Percentiles rank a stretch among this genome's conserved stretches.
Evolutionary conservation across 2,888 invertebrate genomes (phyloP).

Genomic region (Noctua pronuba): DNA sequence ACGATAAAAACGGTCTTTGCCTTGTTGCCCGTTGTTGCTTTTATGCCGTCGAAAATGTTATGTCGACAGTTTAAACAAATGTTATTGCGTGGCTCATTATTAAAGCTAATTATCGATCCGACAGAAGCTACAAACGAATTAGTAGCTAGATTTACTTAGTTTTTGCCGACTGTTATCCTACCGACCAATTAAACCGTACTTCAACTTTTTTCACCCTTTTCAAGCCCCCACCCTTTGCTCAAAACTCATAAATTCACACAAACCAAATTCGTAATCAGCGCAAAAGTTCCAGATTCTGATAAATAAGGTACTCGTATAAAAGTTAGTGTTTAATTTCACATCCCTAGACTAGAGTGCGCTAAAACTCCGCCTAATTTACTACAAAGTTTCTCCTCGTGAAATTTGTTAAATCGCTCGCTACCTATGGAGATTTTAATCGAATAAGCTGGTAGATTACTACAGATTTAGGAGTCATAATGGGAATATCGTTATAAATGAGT

Average conservation of each 20-base stretch:
- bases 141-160: not conserved
- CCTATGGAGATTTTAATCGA: constrained; percentile 55
- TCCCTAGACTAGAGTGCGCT: constrained; percentile 46
- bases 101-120: not conserved
- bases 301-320: constrained; percentile 63
- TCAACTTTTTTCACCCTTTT: constrained; percentile 23
- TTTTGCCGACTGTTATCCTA: not conserved
- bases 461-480: constrained; percentile 48
- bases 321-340: constrained; percentile 62
- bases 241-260: constrained; percentile 39
- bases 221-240: not conserved
- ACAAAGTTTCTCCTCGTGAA: constrained; percentile 61
- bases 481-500: constrained; percentile 31
- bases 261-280: constrained; percentile 56
- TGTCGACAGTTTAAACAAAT: no score
- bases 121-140: not conserved
- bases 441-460: constrained; percentile 39
- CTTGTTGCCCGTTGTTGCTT: no score
- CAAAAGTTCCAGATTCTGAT: constrained; percentile 57
- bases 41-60: no score
- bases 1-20: no score
- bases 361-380: constrained; percentile 58
- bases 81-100: no score
- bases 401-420: constrained; percentile 59
- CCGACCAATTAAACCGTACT: not conserved